Evolutionary conservation across 2,113 vertebrate species (phyloP).

Genomic region (Pituophis catenifer): DNA sequence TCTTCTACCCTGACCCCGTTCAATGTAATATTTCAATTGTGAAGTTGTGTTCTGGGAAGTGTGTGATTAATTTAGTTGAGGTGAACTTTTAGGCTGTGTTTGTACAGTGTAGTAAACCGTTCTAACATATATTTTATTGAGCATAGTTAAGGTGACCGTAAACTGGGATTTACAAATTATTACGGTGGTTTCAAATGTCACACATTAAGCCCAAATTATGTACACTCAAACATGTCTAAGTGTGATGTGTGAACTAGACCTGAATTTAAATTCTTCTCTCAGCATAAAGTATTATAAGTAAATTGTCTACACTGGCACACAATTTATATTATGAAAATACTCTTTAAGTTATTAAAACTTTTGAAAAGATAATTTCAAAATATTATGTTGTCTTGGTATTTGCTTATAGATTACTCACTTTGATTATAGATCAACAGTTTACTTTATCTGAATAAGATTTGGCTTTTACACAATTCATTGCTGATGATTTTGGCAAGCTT

Average conservation of each 20-base stretch:
- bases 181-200: neutral
- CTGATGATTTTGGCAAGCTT: constrained; percentile 10
- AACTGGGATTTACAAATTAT: neutral
- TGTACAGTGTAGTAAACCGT: neutral
- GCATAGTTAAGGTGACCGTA: neutral
- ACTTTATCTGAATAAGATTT: constrained; percentile 35
- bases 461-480: neutral
- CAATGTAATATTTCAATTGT: neutral
- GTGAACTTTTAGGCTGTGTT: neutral
- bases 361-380: constrained; percentile 38
- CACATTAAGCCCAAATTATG: neutral
- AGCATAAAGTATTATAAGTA: neutral
- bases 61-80: neutral
- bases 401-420: constrained; percentile 36
- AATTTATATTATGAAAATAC: neutral
- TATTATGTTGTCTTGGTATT: neutral
- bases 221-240: neutral
- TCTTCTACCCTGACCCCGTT: no score
- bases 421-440: constrained; percentile 24
- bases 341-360: neutral
- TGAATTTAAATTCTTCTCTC: neutral
- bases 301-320: neutral
- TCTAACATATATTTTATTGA: neutral
- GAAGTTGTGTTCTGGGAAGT: neutral
- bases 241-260: neutral